These are phyloP conservation scores for Heterohyrax brucei DNA, from an alignment of 2,797 vertebrate genomes.

Conservation along the genomic window DNA sequence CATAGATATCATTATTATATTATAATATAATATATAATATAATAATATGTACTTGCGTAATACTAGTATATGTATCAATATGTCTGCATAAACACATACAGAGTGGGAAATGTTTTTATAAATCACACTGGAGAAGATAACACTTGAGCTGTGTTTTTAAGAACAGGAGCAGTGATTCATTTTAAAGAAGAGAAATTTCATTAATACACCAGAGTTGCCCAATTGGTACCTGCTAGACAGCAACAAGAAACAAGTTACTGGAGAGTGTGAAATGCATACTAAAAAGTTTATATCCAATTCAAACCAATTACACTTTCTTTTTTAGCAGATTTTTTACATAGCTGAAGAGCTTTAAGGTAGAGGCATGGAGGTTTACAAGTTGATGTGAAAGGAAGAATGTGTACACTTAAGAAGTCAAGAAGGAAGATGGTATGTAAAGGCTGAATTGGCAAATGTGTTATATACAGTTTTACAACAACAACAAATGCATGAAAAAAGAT, in stretches of 20 bases:
- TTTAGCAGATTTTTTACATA: background rate
- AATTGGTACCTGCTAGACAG: background rate
- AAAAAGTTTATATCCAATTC: constrained; percentile 3
- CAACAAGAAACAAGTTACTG: background rate
- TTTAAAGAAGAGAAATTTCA: constrained; percentile 23
- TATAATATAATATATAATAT: too few relatives aligned
- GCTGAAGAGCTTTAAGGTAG: background rate
- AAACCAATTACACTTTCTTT: background rate
- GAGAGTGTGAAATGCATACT: background rate
- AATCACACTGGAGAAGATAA: background rate
- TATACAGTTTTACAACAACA: background rate
- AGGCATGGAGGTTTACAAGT: background rate
- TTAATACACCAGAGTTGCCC: background rate
- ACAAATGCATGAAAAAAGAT: background rate
- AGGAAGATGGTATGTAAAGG: background rate
- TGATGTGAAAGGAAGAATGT: background rate
- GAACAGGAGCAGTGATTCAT: background rate
- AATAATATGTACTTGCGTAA: too few relatives aligned
- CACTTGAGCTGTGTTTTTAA: background rate
- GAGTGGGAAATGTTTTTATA: background rate
- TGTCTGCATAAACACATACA: background rate
- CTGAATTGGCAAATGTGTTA: background rate
- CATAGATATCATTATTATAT: background rate
- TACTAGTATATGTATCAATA: background rate
- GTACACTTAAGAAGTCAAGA: background rate